Base-by-base conservation (phyloP, 1,140 invertebrate species). In the Myzus persicae region DNA sequence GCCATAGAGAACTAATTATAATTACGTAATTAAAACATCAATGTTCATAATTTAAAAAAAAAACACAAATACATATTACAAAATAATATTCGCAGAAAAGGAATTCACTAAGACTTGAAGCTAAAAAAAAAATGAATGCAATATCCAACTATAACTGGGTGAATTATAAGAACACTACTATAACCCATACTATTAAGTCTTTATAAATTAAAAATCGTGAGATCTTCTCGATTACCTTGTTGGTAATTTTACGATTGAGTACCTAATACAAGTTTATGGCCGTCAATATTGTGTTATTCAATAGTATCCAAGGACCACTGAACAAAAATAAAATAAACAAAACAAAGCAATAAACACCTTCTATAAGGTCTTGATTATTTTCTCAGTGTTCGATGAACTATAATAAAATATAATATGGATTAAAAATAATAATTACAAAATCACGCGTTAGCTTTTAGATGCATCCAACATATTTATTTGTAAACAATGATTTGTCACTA, bases 351-450 rank as follows among this genome's bases (percentile, higher is more conserved):
- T 67, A n/a, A 38, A 38, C 36, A 38, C 76, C 36, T 38, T 36
- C 76, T 38, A 38, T n/a, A 81, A 81, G 76, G 76, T 81, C 36
- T 38, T 81, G 76, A 81, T 81, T 81, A 81, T 81, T 36, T 81
- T 81, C n/a, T 6, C 36, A 22, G 38, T 81, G 20, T 22, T 81
- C 20, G 22, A 81, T 81, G 36, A 36, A 81, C 36, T 38, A 76
- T 67, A 67, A 18, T 14, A 67, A 0, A 67, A 31, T 59, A 11
- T 59, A 59, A 51, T 31, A 59, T 14, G 26, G 11, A 67, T 67
- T 14, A 14, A 14, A 67, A 31, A 67, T n/a, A n/a, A 67, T 67
- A 67, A 67, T 59, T 31, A 6, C 36, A 0, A n/a, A 81, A 81
- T 81, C n/a, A 36, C 18, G 14, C 5, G 11, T 36, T 38, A 38